Conservation (phyloP, 2,797 vertebrate species). For the Artibeus jamaicensis region DNA sequence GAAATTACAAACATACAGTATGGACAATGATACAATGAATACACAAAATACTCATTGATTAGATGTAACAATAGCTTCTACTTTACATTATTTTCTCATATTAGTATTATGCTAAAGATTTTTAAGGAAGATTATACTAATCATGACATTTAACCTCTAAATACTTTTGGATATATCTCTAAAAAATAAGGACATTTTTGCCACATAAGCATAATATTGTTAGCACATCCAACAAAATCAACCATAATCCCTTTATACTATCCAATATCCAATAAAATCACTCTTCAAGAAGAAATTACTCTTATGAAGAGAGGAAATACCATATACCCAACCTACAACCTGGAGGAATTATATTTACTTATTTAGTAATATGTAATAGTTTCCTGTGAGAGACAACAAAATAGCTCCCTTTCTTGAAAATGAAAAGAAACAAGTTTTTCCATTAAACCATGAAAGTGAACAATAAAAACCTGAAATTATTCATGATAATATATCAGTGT, state of each 20-base stretch:
- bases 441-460: not conserved
- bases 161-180: not conserved
- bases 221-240: not conserved
- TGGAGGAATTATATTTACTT: not conserved
- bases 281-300: slow-evolving; percentile 20
- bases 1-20: not conserved
- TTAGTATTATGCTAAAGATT: not conserved
- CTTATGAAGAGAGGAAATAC: not conserved
- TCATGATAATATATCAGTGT: not conserved
- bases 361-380: not conserved
- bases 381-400: slow-evolving; percentile 20
- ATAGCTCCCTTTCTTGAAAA: not conserved
- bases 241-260: not conserved
- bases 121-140: not conserved
- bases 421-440: not conserved
- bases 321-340: not conserved
- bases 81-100: not conserved
- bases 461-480: not conserved
- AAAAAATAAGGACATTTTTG: slow-evolving; percentile 10
- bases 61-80: not conserved
- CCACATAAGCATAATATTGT: not conserved
- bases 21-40: not conserved
- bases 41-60: slow-evolving; percentile 7
- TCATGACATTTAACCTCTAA: not conserved
- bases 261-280: not conserved